A percentile compares a stretch with the other conserved stretches of the same genome.
phyloP scores from a whole-genome alignment of 2,113 vertebrate species.

The Lepus timidus region DNA sequence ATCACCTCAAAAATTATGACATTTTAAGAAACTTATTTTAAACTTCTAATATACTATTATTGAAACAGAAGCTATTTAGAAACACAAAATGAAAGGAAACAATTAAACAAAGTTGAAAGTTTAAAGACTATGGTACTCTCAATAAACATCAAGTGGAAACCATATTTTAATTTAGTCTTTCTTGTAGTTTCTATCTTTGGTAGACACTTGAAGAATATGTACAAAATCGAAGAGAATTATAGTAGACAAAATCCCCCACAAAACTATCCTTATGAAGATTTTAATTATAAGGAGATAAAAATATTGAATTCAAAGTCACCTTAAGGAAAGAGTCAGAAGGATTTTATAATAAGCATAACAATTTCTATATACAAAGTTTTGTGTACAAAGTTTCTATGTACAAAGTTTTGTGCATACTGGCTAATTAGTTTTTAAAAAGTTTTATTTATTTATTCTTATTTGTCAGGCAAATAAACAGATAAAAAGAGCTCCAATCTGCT shows the following conservation, averaged over 20 bases:
- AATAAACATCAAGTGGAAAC: neutral
- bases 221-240: neutral
- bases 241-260: neutral
- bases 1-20: neutral
- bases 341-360: neutral
- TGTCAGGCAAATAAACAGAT: too few relatives aligned
- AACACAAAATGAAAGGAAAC: neutral
- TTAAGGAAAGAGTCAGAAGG: neutral
- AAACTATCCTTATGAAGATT: neutral
- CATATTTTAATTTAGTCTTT: constrained; percentile 12
- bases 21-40: constrained; percentile 1
- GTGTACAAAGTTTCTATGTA: too few relatives aligned
- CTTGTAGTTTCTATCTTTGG: neutral
- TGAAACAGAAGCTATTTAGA: neutral
- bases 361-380: neutral
- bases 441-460: too few relatives aligned
- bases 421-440: too few relatives aligned
- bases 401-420: too few relatives aligned
- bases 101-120: neutral
- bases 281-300: neutral
- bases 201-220: neutral
- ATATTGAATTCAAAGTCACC: neutral
- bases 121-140: neutral
- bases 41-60: neutral
- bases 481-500: too few relatives aligned